Conservation (phyloP, 2,113 vertebrate genomes). For the Platysternon megacephalum region DNA sequence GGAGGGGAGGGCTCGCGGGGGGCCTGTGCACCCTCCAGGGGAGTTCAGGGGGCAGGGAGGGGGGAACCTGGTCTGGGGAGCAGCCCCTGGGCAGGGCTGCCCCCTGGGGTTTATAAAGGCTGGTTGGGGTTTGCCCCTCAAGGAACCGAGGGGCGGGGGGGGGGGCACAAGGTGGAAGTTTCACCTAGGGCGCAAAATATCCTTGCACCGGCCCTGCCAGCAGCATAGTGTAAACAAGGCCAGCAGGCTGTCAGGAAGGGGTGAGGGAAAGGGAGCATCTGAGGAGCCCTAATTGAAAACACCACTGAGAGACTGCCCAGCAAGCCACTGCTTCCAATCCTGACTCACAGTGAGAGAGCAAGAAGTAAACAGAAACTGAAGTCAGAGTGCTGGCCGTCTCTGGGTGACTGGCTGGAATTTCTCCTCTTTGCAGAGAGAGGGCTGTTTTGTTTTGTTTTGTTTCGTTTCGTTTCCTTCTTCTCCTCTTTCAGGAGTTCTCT, state of each 20-base stretch:
- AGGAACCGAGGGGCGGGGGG: no score
- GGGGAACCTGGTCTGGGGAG: no score
- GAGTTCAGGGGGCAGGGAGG: no score
- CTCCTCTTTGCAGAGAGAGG: not conserved
- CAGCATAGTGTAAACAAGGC: not conserved
- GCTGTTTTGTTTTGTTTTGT: not conserved
- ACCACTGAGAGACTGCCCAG: not conserved
- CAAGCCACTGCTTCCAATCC: not conserved
- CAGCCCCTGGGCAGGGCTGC: no score
- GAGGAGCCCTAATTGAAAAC: not conserved
- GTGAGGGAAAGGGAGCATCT: not conserved
- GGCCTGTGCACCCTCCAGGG: no score
- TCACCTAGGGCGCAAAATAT: no score
- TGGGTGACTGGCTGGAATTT: not conserved
- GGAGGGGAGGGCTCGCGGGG: no score
- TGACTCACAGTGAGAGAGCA: rapidly evolving
- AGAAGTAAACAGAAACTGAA: not conserved
- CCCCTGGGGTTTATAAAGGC: no score
- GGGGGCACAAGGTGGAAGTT: no score
- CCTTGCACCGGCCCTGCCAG: no score
- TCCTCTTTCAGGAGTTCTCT: not conserved
- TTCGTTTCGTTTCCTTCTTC: not conserved
- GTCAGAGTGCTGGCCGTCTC: not conserved
- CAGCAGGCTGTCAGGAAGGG: not conserved
- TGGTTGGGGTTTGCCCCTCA: no score